A percentile compares a stretch with the other conserved stretches of the same genome.
phyloP scores from a whole-genome alignment of 2,888 invertebrate genomes.

The Drosophila anomalata region DNA sequence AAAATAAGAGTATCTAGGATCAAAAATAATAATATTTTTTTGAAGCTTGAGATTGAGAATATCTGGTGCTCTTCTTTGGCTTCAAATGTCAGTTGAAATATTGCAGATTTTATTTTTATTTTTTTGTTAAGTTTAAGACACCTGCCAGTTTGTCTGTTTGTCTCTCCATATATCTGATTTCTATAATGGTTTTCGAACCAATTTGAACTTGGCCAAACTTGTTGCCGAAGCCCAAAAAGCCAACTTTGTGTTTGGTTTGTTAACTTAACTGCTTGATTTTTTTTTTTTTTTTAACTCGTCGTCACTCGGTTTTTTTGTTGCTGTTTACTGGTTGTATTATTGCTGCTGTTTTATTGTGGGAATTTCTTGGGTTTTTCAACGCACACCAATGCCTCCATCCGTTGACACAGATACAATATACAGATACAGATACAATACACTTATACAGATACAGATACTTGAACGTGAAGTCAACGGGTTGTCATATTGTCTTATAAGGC shows the following conservation, averaged over 20 bases:
- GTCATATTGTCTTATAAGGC: constrained; percentile 65
- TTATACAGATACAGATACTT: constrained; percentile 15
- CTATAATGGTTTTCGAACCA: constrained; percentile 59
- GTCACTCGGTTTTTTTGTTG: constrained; percentile 51
- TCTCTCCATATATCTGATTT: constrained; percentile 31
- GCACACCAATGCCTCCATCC: constrained; percentile 62
- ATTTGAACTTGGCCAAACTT: constrained; percentile 77
- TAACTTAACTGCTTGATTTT: constrained; percentile 68
- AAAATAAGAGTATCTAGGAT: neutral
- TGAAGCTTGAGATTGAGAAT: neutral
- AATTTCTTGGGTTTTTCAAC: constrained; percentile 84
- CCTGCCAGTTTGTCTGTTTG: neutral
- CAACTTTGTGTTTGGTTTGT: constrained; percentile 64
- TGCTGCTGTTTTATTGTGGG: constrained; percentile 82
- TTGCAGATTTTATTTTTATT: constrained; percentile 30
- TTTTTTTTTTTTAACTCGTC: constrained; percentile 35
- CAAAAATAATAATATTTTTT: neutral
- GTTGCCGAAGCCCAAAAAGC: constrained; percentile 50
- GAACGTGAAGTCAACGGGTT: constrained; percentile 41
- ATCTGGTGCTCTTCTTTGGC: neutral
- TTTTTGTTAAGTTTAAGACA: constrained; percentile 7
- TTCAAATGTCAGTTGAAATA: constrained; percentile 60
- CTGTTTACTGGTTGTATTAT: constrained; percentile 50
- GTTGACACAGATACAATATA: constrained; percentile 19
- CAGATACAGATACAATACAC: neutral